phyloP scores from a whole-genome alignment of 2,113 vertebrate species.

The Cephalopterus ornatus region DNA sequence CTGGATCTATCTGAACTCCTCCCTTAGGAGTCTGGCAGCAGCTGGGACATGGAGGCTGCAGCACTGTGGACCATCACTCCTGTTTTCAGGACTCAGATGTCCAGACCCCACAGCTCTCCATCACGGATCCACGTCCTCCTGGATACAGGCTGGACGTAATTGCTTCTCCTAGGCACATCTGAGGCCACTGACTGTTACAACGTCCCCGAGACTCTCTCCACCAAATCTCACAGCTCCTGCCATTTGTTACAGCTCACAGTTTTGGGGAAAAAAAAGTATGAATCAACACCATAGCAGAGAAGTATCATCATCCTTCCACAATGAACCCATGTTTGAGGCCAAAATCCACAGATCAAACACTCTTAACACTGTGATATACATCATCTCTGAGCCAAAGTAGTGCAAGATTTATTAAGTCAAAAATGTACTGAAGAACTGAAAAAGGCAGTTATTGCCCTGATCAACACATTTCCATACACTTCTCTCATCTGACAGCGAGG shows the following conservation, averaged over 20 bases:
- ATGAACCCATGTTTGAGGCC: not conserved
- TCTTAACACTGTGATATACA: not conserved
- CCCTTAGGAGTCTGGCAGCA: not conserved
- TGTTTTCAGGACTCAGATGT: not conserved
- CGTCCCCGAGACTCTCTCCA: not conserved
- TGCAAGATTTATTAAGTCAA: not conserved
- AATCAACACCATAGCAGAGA: not conserved
- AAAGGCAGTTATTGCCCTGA: not conserved
- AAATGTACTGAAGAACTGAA: not conserved
- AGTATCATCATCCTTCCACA: not conserved
- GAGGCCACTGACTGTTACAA: not conserved
- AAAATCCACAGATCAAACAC: not conserved
- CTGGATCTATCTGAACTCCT: not conserved
- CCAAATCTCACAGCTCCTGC: not conserved
- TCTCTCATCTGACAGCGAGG: not conserved
- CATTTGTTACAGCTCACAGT: not conserved
- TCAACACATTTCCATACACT: not conserved
- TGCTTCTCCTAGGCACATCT: rapidly evolving
- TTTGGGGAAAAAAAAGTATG: not conserved
- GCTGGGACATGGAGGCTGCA: not conserved
- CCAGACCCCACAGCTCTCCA: rapidly evolving
- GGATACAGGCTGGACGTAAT: rapidly evolving
- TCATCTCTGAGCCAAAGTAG: not conserved
- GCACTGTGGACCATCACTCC: not conserved
- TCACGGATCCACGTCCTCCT: not conserved